Percentiles rank a stretch among this genome's conserved stretches.
These are phyloP conservation scores for Drosophila colorata DNA, from an alignment of 2,888 invertebrate genomes.

Conservation along the genomic window DNA sequence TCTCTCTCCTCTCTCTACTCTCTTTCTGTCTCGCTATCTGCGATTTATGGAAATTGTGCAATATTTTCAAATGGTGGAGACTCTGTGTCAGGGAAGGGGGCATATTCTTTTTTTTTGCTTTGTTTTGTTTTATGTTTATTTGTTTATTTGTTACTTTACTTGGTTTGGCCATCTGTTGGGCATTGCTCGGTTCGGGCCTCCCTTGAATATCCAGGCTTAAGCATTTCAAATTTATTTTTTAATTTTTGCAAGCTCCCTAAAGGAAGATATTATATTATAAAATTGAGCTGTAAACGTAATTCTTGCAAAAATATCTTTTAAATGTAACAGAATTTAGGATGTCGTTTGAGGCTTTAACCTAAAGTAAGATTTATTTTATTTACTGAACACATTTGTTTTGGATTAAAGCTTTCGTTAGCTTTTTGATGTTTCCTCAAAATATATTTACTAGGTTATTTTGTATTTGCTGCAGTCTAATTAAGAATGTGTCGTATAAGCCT, in stretches of 20 bases:
- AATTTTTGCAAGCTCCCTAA: constrained; percentile 1
- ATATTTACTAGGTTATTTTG: background rate
- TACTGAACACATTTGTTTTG: background rate
- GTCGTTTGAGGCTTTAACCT: background rate
- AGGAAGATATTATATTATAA: background rate
- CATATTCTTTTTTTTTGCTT: constrained; percentile 10
- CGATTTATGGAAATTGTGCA: constrained; percentile 78
- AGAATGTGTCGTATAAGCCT: background rate
- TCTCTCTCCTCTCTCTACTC: background rate
- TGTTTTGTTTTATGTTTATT: constrained; percentile 19
- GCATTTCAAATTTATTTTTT: constrained; percentile 24
- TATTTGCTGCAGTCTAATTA: background rate
- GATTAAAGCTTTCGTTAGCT: too few relatives aligned
- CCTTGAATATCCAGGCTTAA: constrained; percentile 14
- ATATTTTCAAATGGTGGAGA: constrained; percentile 60
- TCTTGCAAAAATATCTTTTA: background rate
- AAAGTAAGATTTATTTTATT: background rate
- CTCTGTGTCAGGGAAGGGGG: background rate
- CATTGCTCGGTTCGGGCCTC: background rate
- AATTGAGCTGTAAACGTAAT: constrained; percentile 2
- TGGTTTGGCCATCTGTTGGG: constrained; percentile 11
- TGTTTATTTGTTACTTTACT: constrained; percentile 25
- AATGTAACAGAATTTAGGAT: background rate
- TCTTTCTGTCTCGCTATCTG: background rate
- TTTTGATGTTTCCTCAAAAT: too few relatives aligned